phyloP scores from a whole-genome alignment of 2,888 invertebrate genomes.

The Morinoia aosen region DNA sequence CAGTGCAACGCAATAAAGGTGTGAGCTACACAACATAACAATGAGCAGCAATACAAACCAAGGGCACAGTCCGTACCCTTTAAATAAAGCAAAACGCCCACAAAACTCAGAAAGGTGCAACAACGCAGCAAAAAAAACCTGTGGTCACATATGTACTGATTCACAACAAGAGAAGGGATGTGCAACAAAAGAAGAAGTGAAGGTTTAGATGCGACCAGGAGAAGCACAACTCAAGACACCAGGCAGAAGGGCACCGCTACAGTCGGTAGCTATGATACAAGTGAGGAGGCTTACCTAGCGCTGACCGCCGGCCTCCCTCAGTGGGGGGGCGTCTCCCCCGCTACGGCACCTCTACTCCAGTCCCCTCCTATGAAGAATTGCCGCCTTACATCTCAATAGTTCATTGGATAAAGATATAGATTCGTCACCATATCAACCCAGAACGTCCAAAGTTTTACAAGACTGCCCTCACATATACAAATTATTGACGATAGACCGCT shows the following conservation, averaged over 20 bases:
- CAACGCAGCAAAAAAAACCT: neutral
- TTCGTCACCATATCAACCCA: neutral
- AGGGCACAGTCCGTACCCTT: neutral
- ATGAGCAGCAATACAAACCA: neutral
- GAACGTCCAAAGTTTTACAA: neutral
- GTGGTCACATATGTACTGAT: neutral
- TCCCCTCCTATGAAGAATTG: neutral
- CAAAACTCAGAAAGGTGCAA: too few species aligned
- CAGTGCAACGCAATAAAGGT: too few species aligned
- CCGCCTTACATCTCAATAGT: neutral
- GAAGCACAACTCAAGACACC: neutral
- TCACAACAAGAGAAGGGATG: neutral
- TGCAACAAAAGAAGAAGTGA: neutral
- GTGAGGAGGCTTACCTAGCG: conserved; percentile 13
- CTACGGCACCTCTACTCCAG: neutral
- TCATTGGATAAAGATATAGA: neutral
- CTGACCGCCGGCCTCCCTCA: neutral
- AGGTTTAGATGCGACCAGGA: neutral
- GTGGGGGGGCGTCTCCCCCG: neutral
- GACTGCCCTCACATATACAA: neutral
- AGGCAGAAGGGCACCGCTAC: neutral
- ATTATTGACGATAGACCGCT: neutral
- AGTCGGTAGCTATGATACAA: neutral
- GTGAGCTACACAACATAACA: neutral
- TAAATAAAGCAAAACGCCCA: too few species aligned